These are phyloP conservation scores for Cylas formicarius DNA, from an alignment of 1,140 invertebrate genomes.

Conservation along the genomic window DNA sequence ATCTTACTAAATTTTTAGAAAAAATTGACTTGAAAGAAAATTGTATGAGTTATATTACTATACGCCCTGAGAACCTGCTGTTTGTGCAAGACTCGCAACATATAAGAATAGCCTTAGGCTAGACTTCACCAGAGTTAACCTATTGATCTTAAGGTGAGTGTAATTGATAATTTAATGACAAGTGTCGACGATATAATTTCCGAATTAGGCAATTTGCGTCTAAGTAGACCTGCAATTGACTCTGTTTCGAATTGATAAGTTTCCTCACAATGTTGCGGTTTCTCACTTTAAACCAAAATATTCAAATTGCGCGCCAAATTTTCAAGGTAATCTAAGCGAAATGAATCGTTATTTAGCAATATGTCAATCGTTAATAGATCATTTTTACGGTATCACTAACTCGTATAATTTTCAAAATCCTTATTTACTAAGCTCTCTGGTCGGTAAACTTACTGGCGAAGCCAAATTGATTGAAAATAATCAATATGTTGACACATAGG, in stretches of 20 bases:
- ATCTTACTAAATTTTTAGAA: too few relatives aligned
- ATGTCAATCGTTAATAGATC: constrained; percentile 9
- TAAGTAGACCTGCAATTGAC: too few relatives aligned
- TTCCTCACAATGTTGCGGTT: not conserved
- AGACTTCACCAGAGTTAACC: too few relatives aligned
- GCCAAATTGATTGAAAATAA: constrained; percentile 15
- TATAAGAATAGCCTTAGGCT: too few relatives aligned
- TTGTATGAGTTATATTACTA: too few relatives aligned
- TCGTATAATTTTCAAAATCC: constrained; percentile 15
- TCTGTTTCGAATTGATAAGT: not conserved
- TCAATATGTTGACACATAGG: constrained; percentile 16
- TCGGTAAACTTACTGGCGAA: constrained; percentile 15
- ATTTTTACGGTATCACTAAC: constrained; percentile 13
- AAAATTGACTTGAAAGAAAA: too few relatives aligned
- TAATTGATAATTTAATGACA: too few relatives aligned
- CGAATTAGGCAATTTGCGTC: too few relatives aligned
- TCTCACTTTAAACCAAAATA: constrained; percentile 15
- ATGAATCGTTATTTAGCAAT: constrained; percentile 14
- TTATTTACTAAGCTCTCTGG: constrained; percentile 15
- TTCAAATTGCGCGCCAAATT: constrained; percentile 15
- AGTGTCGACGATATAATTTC: too few relatives aligned
- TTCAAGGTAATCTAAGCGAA: constrained; percentile 17
- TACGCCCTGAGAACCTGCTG: too few relatives aligned
- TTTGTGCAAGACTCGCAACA: too few relatives aligned
- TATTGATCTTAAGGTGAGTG: too few relatives aligned